Base-by-base conservation (phyloP, 2,888 invertebrate genomes). In the Drosophila atroscutellata region DNA sequence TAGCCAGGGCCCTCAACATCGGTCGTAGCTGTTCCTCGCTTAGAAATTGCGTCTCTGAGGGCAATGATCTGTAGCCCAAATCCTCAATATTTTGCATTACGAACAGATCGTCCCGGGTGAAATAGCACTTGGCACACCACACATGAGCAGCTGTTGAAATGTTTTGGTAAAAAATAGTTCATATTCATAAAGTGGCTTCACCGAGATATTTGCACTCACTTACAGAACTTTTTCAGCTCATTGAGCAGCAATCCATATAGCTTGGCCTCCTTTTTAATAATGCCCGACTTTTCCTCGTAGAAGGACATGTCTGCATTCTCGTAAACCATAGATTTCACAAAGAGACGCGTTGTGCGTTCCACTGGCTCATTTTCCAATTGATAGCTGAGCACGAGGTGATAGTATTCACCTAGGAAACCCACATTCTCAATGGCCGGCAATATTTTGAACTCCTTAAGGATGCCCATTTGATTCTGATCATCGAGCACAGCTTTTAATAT, bases 71-170 rank as follows among this genome's bases (percentile, higher is more conserved):
- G 67, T 91, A 92, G 1, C 90, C 90, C 61, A 86, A 30, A 32
- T 89, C 86, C 18, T 79, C 76, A 26, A 94, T 81, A 84, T 94
- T 93, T 82, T 94, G 93, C 77, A 94, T 90, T 3, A 94, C 92
- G 57, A 93, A 90, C 5, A 92, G 79, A 81, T 93, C 91, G 13
- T 91, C 75, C 8, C 92, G 91, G 0, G 83, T 76, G 30, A 91
- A 90, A 60, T 91, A 93, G 72, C 92, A 92, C 39, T 90, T 83
- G 52, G 93, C 92, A 42, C 90, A 84, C 91, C 92, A 91, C 26
- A 85, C 64, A 52, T 83, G 82, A 7, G 76, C 42, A 47, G 91
- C 92, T 86, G 7, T 18, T 8, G 6, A 6, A 2, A 7, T 3
- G 24, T 7, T 24, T 45, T 36, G 36, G 36, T 36, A 36, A 3